Conservation (phyloP, 2,113 vertebrate genomes). For the Scomber colias region DNA sequence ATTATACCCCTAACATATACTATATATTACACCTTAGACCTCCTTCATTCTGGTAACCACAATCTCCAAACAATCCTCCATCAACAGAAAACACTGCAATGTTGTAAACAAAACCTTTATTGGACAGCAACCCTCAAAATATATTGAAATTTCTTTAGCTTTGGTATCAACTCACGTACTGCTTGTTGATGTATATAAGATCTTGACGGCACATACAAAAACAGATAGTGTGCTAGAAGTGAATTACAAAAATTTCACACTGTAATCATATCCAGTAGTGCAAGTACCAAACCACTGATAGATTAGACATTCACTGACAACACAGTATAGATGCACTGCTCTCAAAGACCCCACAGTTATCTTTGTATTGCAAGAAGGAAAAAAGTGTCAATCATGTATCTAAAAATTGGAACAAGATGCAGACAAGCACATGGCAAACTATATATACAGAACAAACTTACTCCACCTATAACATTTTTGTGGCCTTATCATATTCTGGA, state of each 20-base stretch:
- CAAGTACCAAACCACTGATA: constrained; percentile 31
- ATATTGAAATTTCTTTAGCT: constrained; percentile 42
- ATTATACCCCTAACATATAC: too few species aligned
- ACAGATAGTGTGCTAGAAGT: constrained; percentile 29
- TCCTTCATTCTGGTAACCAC: neutral
- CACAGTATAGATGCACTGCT: constrained; percentile 13
- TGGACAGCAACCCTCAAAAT: constrained; percentile 59
- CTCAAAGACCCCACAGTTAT: constrained; percentile 24
- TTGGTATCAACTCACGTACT: constrained; percentile 65
- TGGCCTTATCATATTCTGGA: neutral
- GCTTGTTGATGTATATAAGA: constrained; percentile 41
- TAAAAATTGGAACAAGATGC: constrained; percentile 39
- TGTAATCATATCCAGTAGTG: neutral
- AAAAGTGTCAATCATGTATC: constrained; percentile 17
- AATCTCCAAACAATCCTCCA: neutral
- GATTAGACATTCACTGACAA: constrained; percentile 26
- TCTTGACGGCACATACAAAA: constrained; percentile 28
- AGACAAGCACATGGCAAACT: constrained; percentile 45
- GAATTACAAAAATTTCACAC: constrained; percentile 18
- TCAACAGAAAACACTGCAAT: neutral
- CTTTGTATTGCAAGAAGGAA: constrained; percentile 12
- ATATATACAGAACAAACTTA: constrained; percentile 33
- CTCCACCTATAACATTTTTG: neutral
- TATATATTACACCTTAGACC: neutral
- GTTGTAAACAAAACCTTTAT: constrained; percentile 54